Base-by-base conservation (phyloP, 53 echinoderm and acorn worm species). In the Crossaster papposus region DNA sequence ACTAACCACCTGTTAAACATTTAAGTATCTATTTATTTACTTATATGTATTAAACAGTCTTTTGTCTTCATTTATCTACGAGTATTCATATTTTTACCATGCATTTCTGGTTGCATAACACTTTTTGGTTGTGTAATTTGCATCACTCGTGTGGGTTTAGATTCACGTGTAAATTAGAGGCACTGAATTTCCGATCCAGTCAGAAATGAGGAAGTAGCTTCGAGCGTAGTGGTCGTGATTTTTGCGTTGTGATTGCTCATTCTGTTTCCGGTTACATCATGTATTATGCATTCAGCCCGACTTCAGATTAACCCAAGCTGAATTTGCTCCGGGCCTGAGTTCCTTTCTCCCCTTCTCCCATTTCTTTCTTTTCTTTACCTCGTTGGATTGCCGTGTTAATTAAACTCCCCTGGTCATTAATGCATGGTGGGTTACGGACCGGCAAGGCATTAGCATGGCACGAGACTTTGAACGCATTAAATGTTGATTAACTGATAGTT, bases 361-460 rank as follows among this genome's bases (percentile, higher is more conserved):
- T 14, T 58, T 58, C 58, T 81, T 20, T 33, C 63, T 70, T 83
- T 62, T 83, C 64, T 36, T 83, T 68, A 28, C 34, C 9, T 65
- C 32, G 50, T 72, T 32, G 70, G 72, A 85, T 52, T 51, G 54
- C 85, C 29, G 85, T 53, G 70, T 85, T 85, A 85, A 85, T 85
- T 85, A 85, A 73, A 72, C 54, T 51, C 54, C 2, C 18, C 9
- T 26, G 73, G 73, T 71, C 85, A 85, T 85, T 85, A 55, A 72
- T 72, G 85, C 85, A 29, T 73, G 73, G 85, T 85, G 50, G 72
- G 73, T 51, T 33, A 15, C n/a, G 83, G 24, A 18, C 51, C 31
- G 73, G 30, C 72, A 31, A 52, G 72, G 85, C 85, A 85, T 85
- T 85, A 85, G 71, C 85, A 85, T 85, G 85, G 72, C 24, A 72